phyloP scores from a whole-genome alignment of 2,888 invertebrate species.

The Eupithecia insigniata region DNA sequence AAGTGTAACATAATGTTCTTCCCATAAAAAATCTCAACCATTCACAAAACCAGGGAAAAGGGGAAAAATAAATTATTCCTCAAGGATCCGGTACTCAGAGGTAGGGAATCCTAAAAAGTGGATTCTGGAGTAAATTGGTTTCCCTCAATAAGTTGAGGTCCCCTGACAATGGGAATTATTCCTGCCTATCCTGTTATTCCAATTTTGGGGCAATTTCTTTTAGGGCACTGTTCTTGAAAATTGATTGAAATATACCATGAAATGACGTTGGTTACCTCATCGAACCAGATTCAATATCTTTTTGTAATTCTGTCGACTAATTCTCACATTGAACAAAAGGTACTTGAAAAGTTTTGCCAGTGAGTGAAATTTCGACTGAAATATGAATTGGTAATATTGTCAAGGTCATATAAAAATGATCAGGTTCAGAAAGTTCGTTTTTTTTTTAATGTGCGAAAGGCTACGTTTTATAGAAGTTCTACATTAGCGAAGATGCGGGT shows the following conservation, averaged over 20 bases:
- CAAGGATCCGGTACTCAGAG: constrained; percentile 18
- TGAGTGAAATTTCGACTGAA: background rate
- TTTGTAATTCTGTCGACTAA: background rate
- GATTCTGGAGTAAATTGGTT: constrained; percentile 67
- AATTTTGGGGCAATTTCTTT: constrained; percentile 71
- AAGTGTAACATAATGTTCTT: constrained; percentile 1
- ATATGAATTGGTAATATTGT: background rate
- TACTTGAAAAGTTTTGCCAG: background rate
- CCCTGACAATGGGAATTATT: constrained; percentile 76
- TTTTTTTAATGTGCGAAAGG: background rate
- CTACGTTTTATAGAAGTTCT: background rate
- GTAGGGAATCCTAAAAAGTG: constrained; percentile 48
- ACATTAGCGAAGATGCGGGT: background rate
- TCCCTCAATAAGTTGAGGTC: constrained; percentile 72
- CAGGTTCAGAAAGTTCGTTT: background rate
- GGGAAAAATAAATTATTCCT: constrained; percentile 11
- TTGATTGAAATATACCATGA: constrained; percentile 14
- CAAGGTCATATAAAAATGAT: background rate
- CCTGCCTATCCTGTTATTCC: constrained; percentile 74
- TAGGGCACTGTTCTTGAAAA: constrained; percentile 26
- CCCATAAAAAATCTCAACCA: constrained; percentile 8
- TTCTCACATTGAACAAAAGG: background rate
- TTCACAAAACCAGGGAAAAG: background rate
- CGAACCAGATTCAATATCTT: background rate
- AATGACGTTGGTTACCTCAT: background rate